These are phyloP conservation scores for Leucophenga maculata DNA, from an alignment of 2,888 invertebrate species.

Conservation along the genomic window DNA sequence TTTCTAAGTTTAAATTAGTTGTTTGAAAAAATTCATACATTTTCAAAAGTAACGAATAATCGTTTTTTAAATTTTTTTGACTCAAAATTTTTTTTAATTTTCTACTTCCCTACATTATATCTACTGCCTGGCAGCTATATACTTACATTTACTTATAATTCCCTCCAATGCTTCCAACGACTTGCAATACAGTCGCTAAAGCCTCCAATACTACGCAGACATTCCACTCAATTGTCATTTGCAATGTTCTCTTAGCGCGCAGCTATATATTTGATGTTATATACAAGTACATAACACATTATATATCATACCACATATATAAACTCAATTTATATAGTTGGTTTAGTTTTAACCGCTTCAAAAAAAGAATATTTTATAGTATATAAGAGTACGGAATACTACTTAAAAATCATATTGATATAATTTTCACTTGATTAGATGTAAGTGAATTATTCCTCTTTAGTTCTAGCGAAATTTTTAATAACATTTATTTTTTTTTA, in stretches of 20 bases:
- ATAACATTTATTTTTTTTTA: background rate
- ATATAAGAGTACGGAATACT: conserved; percentile 25
- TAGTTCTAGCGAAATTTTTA: conserved; percentile 1
- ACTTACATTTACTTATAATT: too few relatives aligned
- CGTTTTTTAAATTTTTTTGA: too few relatives aligned
- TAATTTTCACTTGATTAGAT: background rate
- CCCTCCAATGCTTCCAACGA: background rate
- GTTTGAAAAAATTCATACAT: too few relatives aligned
- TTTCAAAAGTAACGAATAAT: too few relatives aligned
- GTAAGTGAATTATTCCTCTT: conserved; percentile 13
- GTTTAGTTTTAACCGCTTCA: conserved; percentile 29
- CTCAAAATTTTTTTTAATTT: background rate
- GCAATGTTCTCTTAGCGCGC: conserved; percentile 2
- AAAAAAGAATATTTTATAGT: conserved; percentile 24
- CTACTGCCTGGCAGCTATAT: too few relatives aligned
- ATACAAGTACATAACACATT: conserved; percentile 14
- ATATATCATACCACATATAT: conserved; percentile 10
- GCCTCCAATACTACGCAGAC: too few relatives aligned
- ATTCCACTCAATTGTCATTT: background rate
- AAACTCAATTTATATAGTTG: conserved; percentile 25
- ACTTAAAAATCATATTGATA: conserved; percentile 27
- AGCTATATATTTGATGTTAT: conserved; percentile 1
- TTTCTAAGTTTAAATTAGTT: too few relatives aligned
- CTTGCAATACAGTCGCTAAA: background rate
- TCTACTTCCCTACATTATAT: background rate